phyloP scores from a whole-genome alignment of 2,113 vertebrate genomes.

The Antechinus flavipes region DNA sequence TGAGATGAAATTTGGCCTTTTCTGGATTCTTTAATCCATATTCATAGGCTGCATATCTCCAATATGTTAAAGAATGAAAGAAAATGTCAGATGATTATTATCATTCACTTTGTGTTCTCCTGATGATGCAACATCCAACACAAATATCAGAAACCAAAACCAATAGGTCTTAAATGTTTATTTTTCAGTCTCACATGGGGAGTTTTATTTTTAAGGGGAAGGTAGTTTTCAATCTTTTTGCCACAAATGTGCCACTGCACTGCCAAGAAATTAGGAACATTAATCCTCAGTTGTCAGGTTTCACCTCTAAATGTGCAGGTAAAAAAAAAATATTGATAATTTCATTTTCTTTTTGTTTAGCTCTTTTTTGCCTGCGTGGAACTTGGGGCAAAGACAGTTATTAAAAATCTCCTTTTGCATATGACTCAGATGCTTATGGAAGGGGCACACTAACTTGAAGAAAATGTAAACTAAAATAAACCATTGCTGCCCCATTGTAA shows the following conservation, averaged over 20 bases:
- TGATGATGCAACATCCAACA: constrained; percentile 26
- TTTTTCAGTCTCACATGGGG: constrained; percentile 10
- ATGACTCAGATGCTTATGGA: constrained; percentile 54
- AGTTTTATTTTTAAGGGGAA: constrained; percentile 37
- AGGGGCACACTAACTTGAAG: constrained; percentile 63
- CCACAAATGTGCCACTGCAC: constrained; percentile 22
- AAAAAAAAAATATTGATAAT: constrained; percentile 59
- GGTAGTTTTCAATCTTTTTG: constrained; percentile 55
- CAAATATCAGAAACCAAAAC: constrained; percentile 21
- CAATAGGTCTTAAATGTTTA: background rate
- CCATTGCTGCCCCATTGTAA: constrained; percentile 18
- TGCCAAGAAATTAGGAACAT: constrained; percentile 61
- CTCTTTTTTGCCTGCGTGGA: constrained; percentile 60
- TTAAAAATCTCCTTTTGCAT: constrained; percentile 62
- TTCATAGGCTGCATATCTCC: constrained; percentile 4
- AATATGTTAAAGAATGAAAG: constrained; percentile 48
- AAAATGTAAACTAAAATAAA: constrained; percentile 78
- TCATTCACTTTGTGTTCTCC: background rate
- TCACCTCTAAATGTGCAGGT: constrained; percentile 52
- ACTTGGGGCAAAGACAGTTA: constrained; percentile 66
- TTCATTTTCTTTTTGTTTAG: constrained; percentile 75
- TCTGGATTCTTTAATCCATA: constrained; percentile 38
- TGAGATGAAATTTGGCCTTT: constrained; percentile 50
- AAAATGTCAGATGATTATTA: constrained; percentile 56
- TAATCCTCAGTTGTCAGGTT: constrained; percentile 56